Evolutionary conservation across 2,888 invertebrate species (phyloP), one percentile per base, ranked within the genome.

Genomic region (Caenorhabditis virilis): DNA sequence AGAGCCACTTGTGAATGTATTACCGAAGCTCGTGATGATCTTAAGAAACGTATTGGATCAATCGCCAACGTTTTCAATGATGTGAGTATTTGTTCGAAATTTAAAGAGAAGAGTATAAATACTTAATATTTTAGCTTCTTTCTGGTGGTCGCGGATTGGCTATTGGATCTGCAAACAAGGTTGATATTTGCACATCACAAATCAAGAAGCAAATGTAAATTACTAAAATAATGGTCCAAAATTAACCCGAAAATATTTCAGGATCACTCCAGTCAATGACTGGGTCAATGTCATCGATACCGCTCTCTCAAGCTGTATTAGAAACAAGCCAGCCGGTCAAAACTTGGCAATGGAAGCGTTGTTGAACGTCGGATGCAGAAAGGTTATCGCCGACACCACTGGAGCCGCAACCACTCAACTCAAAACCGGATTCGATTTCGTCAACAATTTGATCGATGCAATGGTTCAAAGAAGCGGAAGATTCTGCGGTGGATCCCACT

Each of bases 401-500:
- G 80, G 78, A 38, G 68, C 76, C 11, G 79, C 82, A 23, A 69
- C 78, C 16, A 51, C 70, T 53, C 81, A 81, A 54, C 70, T 83
- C 45, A 79, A 80, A 69, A 79, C 79, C 50, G 80, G 81, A 36
- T 81, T 80, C 67, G 81, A 83, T 56, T 82, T 82, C 49, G 71
- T 86, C 43, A 82, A 86, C 35, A 78, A 83, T 61, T 73, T 79
- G 45, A 77, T 76, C 50, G 76, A 82, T 55, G 71, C 80, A 15
- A 82, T 82, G 82, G 73, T 72, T 18, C 66, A 73, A 46, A 69
- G 81, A 51, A 73, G 76, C 43, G 75, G 77, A 49, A 74, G 81
- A 38, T 82, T 81, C 79, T 81, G 81, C 59, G 81, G 81, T 39
- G 80, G 81, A 49, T 67, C 64, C 22, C 72, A 73, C 57, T 77